Evolutionary conservation across 2,888 invertebrate genomes (phyloP).

Genomic region (Aleiodes alternator): DNA sequence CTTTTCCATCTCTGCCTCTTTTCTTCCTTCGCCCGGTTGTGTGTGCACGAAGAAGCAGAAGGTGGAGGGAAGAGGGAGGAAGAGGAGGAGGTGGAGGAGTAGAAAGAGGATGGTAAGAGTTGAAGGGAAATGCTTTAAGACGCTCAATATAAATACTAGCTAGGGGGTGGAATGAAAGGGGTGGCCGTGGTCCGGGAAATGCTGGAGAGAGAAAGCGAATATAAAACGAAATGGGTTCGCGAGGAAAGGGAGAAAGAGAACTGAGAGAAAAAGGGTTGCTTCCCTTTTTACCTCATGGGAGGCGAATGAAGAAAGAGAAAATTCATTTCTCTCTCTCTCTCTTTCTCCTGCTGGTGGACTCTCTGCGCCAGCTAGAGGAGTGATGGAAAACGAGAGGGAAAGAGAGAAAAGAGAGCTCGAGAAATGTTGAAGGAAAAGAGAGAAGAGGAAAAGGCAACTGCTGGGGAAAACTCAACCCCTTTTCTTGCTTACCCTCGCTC

Average conservation of each 20-base stretch:
- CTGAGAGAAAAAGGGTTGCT: slow-evolving; percentile 75
- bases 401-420: slow-evolving; percentile 47
- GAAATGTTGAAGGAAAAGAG: slow-evolving; percentile 54
- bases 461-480: slow-evolving; percentile 74
- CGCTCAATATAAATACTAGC: slow-evolving; percentile 74
- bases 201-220: slow-evolving; percentile 32
- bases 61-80: slow-evolving; percentile 39
- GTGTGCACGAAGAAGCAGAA: slow-evolving; percentile 40
- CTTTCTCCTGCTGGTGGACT: slow-evolving; percentile 23
- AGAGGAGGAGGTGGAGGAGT: slow-evolving; percentile 41
- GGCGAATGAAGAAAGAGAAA: slow-evolving; percentile 35
- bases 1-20: slow-evolving; percentile 37
- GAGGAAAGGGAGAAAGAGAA: slow-evolving; percentile 56
- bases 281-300: slow-evolving; percentile 66
- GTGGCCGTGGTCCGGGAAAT: slow-evolving; percentile 28
- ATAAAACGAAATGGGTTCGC: slow-evolving; percentile 25
- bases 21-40: slow-evolving; percentile 31
- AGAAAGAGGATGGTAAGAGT: slow-evolving; percentile 45
- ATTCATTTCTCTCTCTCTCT: slow-evolving; percentile 34
- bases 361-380: slow-evolving; percentile 50
- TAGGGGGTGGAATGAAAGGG: slow-evolving; percentile 52
- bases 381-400: slow-evolving; percentile 45
- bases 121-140: slow-evolving; percentile 73
- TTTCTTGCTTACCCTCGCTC: slow-evolving; percentile 75
- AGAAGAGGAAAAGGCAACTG: slow-evolving; percentile 55